Percentiles rank a stretch among this genome's conserved stretches.
Evolutionary conservation across 2,113 vertebrate genomes (phyloP).

Genomic region (Geothlypis trichas): DNA sequence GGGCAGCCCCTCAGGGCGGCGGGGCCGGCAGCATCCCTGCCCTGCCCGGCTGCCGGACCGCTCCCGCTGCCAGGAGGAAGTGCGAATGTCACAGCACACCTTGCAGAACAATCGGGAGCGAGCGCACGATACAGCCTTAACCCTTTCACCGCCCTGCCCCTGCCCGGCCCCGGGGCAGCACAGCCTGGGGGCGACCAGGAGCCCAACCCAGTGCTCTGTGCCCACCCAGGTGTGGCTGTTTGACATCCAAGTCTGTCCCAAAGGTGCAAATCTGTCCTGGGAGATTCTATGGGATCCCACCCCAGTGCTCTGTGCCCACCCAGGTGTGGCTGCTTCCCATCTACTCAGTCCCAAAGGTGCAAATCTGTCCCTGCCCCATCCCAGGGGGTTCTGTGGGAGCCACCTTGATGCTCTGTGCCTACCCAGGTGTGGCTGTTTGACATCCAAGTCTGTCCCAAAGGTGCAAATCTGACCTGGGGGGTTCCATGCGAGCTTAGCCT

Average conservation of each 20-base stretch:
- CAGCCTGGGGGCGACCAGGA: background rate
- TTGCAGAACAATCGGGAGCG: slow-evolving; percentile 50
- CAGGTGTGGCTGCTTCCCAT: accelerated
- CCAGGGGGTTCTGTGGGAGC: too few species aligned
- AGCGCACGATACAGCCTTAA: slow-evolving; percentile 47
- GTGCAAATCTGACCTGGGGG: too few species aligned
- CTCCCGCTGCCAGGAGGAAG: slow-evolving; percentile 68
- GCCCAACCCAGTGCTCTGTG: accelerated
- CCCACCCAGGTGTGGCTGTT: accelerated
- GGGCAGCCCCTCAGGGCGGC: background rate
- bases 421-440: too few species aligned
- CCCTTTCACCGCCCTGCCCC: slow-evolving; percentile 15
- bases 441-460: too few species aligned
- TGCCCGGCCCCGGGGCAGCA: background rate
- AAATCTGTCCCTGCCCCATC: too few species aligned
- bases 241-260: background rate
- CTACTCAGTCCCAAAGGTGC: too few species aligned
- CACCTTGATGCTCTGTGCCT: too few species aligned
- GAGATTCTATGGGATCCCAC: accelerated
- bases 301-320: accelerated
- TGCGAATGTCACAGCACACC: slow-evolving; percentile 61
- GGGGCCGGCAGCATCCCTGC: background rate
- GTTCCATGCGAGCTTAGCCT: too few species aligned
- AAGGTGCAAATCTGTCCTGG: background rate
- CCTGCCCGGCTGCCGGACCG: background rate